Evolutionary conservation across 2,797 vertebrate species (phyloP).

Genomic region (Hybognathus amarus): DNA sequence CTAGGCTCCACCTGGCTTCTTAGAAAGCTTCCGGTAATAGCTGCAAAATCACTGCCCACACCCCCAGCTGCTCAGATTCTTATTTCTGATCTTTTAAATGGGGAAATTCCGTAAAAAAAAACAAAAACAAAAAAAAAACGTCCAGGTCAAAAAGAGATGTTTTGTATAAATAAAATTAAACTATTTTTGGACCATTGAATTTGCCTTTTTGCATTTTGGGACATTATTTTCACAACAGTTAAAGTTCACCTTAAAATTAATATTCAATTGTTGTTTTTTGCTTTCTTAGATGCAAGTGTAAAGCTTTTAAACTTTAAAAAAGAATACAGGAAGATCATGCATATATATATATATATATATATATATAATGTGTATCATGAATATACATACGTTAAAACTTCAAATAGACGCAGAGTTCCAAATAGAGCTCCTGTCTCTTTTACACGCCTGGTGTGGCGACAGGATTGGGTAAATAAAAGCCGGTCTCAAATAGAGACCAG

Average conservation of each 20-base stretch:
- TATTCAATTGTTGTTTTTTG: background rate
- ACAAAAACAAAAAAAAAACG: too few species aligned
- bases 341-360: too few species aligned
- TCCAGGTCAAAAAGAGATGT: background rate
- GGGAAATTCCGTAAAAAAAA: background rate
- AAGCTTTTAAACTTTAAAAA: background rate
- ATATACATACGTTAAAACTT: too few species aligned
- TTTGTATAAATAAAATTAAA: background rate
- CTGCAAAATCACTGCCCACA: background rate
- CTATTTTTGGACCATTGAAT: background rate
- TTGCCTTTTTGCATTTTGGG: background rate
- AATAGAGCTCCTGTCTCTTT: too few species aligned
- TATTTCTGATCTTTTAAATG: background rate
- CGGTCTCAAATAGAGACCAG: too few species aligned
- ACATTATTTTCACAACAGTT: constrained; percentile 1
- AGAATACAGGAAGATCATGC: background rate
- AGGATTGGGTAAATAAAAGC: too few species aligned
- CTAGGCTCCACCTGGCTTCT: background rate
- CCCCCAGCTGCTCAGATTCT: background rate
- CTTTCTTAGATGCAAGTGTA: background rate
- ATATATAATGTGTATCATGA: too few species aligned
- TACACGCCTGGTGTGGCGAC: too few species aligned
- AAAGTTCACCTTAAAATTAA: background rate
- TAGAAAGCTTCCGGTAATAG: background rate
- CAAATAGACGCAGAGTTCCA: too few species aligned